Base-by-base conservation (phyloP, 2,797 vertebrate species). In the Hipposideros larvatus region DNA sequence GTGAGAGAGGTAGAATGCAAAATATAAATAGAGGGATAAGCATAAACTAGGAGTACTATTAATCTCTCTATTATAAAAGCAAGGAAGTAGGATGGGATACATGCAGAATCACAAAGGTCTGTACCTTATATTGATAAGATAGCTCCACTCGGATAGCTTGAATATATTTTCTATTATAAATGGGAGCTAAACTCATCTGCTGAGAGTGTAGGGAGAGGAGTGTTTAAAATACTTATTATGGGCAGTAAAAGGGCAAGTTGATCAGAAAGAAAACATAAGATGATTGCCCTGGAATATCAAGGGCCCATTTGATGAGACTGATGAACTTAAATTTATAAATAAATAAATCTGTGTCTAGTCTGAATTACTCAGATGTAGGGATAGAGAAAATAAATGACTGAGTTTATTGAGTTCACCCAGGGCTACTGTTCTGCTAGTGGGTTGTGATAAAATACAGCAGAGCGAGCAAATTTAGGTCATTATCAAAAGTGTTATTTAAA, bases 391-490 rank as follows among this genome's bases (percentile, higher is more conserved):
- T 8, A 80, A 91, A 88, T 31, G 5, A 22, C 1, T 87, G 26
- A 1, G 13, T 79, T 87, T 68, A 66, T 0, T 34, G 71, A 43
- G 13, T 65, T 77, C n/a, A 70, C 16, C 31, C 43, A 70, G 1
- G 7, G 7, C 53, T 77, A 68, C 7, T 70, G 11, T 55, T 93
- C 22, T 51, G 53, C 59, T 68, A 93, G 11, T 75, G 6, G 4
- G 7, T 41, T 88, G 26, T 87, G 55, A 90, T 77, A 68, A 94
- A 93, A 94, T 74, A 84, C 2, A 88, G 41, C 13, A 80, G 4
- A 87, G 14, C 15, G 51, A 86, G 31, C 4, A 78, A 80, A 37
- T 73, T 14, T 51, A 80, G 13, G 22, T 70, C 43, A 95, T 87
- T 87, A 26, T 43, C 26, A 61, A 92, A 91, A 70, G 9, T 51